Evolutionary conservation across 2,888 invertebrate species (phyloP).

Genomic region (Aleiodes leptofemur): DNA sequence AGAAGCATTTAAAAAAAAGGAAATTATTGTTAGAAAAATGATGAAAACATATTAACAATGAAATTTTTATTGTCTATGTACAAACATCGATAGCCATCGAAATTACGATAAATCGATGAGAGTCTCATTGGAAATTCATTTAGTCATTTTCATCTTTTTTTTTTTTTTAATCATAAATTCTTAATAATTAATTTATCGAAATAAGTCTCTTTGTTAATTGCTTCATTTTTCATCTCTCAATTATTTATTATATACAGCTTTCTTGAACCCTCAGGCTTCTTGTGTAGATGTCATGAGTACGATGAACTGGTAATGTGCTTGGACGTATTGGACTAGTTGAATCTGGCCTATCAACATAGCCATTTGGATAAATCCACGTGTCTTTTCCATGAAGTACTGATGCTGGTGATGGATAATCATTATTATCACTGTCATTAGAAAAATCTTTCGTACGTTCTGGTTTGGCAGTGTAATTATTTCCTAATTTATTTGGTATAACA

Average conservation of each 20-base stretch:
- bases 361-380: slow-evolving; percentile 67
- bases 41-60: slow-evolving; percentile 55
- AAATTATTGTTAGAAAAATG: slow-evolving; percentile 14
- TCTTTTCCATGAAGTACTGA: slow-evolving; percentile 63
- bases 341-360: slow-evolving; percentile 62
- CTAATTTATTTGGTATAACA: slow-evolving; percentile 67
- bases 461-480: slow-evolving; percentile 63
- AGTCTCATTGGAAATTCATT: background rate
- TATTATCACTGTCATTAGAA: slow-evolving; percentile 54
- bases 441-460: slow-evolving; percentile 63
- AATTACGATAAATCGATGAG: slow-evolving; percentile 29
- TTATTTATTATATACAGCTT: slow-evolving; percentile 68
- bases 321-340: slow-evolving; percentile 66
- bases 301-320: slow-evolving; percentile 69
- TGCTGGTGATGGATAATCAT: slow-evolving; percentile 64
- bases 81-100: slow-evolving; percentile 57
- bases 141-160: background rate
- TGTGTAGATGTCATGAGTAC: slow-evolving; percentile 70
- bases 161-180: slow-evolving; percentile 25
- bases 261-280: slow-evolving; percentile 70
- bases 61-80: slow-evolving; percentile 68
- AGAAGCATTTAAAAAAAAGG: no score
- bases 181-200: background rate
- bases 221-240: background rate
- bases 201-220: slow-evolving; percentile 24